phyloP scores from a whole-genome alignment of 2,888 invertebrate species.

The Rhagium mordax region DNA sequence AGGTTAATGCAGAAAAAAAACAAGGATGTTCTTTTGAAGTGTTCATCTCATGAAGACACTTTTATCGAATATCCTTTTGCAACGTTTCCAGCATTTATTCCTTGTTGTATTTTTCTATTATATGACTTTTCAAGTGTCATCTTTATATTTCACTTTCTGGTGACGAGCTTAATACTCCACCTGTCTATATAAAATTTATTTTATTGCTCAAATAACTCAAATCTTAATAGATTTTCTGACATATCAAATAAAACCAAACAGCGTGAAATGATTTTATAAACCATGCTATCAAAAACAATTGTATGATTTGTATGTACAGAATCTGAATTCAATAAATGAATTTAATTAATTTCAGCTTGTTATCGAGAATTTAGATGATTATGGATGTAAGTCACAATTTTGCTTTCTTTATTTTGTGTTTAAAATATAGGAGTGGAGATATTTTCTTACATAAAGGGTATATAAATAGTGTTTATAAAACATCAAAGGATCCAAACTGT shows the following conservation, averaged over 20 bases:
- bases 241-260: background rate
- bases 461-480: no score
- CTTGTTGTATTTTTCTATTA: conserved; percentile 3
- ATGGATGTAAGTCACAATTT: no score
- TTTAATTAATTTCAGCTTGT: no score
- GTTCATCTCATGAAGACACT: background rate
- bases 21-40: conserved; percentile 2
- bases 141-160: background rate
- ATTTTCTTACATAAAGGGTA: no score
- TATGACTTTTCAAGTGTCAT: background rate
- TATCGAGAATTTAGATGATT: no score
- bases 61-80: background rate
- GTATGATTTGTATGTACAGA: no score
- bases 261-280: background rate
- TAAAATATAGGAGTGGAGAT: no score
- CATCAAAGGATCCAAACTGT: no score
- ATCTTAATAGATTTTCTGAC: background rate
- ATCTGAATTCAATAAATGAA: no score
- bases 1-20: conserved; percentile 6
- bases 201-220: background rate
- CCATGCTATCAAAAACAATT: background rate
- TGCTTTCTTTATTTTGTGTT: no score
- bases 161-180: background rate
- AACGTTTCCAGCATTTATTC: background rate
- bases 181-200: background rate